Evolutionary conservation across 2,888 invertebrate species (phyloP), one percentile per base, ranked within the genome.

Genomic region (Idaea straminata): DNA sequence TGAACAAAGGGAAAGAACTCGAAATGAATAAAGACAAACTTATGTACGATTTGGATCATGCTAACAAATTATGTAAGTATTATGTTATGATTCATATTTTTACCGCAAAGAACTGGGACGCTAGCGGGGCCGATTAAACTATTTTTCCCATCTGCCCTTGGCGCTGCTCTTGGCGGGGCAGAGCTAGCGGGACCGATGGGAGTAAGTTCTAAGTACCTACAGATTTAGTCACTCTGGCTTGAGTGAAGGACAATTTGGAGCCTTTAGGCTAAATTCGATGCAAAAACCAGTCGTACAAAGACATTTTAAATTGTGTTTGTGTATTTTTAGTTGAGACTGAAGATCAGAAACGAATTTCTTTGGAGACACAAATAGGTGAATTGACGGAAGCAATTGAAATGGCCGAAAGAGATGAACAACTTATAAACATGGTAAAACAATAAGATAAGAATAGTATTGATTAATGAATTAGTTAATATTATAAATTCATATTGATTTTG

Each of bases 1-100:
- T 96, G 93, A 93, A 94, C 65, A 92, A 91, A 15, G 95, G 96
- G 76, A 95, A 95, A 75, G 93, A 94, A 71, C 79, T 96, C 3
- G 94, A 94, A 0, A 88, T 94, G 77, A 89, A 95, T 64, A 95
- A 94, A 74, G 92, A 92, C 61, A 94, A 95, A 67, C 76, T 95
- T 5, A 80, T 88, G 0, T 91, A 92, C 59, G 96, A 96, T 65
- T 86, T 95, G 2, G 86, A 88, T 15, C 85, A 80, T 59, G 86
- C 91, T 58, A 87, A 77, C 62, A 92, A 89, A 65, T 75, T 83
- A 61, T 83, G 93, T 93, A 67, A 83, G 88, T n/a, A n/a, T n/a
- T n/a, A n/a, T n/a, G n/a, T n/a, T n/a, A n/a, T n/a, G n/a, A n/a
- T n/a, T n/a, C n/a, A n/a, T n/a, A n/a, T n/a, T n/a, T n/a, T n/a